A percentile compares a stretch with the other conserved stretches of the same genome.
Conservation (phyloP, 2,797 vertebrate species). For the Aulostomus chinensis region DNA sequence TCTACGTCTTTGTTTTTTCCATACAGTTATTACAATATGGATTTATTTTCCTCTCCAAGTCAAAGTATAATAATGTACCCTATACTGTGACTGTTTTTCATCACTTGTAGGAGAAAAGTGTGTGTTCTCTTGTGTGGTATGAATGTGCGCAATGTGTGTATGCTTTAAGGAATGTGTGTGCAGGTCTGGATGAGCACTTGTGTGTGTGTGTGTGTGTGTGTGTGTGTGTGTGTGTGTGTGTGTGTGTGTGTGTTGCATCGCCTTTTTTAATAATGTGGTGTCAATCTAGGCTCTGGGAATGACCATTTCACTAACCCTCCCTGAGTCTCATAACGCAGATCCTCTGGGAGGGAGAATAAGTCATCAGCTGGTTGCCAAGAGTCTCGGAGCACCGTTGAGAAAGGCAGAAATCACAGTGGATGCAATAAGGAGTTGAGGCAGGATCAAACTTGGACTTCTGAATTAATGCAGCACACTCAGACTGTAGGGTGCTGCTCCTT, state of each 20-base stretch:
- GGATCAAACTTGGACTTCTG: slow-evolving; percentile 39
- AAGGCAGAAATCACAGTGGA: slow-evolving; percentile 51
- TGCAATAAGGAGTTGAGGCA: slow-evolving; percentile 51
- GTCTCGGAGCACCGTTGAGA: slow-evolving; percentile 24
- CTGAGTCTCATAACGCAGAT: slow-evolving; percentile 70
- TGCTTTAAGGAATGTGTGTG: slow-evolving; percentile 18
- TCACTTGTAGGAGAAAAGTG: slow-evolving; percentile 51
- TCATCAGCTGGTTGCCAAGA: slow-evolving; percentile 53
- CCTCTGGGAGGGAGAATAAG: slow-evolving; percentile 62
- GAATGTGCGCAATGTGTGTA: no score
- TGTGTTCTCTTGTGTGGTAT: no score
- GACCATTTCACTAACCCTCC: slow-evolving; percentile 65
- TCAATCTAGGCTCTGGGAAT: slow-evolving; percentile 68
- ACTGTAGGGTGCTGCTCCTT: background rate
- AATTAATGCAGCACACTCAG: slow-evolving; percentile 29
- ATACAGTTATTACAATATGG: slow-evolving; percentile 76
- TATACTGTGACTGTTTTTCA: slow-evolving; percentile 69
- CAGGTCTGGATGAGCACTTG: slow-evolving; percentile 20
- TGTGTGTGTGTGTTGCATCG: slow-evolving; percentile 28
- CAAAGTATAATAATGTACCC: slow-evolving; percentile 73
- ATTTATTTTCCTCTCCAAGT: slow-evolving; percentile 71
- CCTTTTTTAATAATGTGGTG: slow-evolving; percentile 79
- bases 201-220: slow-evolving; percentile 16
- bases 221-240: slow-evolving; percentile 6
- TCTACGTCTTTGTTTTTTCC: slow-evolving; percentile 68